These are phyloP conservation scores for Ornithoptera priamus DNA, from an alignment of 2,888 invertebrate species.

Conservation along the genomic window DNA sequence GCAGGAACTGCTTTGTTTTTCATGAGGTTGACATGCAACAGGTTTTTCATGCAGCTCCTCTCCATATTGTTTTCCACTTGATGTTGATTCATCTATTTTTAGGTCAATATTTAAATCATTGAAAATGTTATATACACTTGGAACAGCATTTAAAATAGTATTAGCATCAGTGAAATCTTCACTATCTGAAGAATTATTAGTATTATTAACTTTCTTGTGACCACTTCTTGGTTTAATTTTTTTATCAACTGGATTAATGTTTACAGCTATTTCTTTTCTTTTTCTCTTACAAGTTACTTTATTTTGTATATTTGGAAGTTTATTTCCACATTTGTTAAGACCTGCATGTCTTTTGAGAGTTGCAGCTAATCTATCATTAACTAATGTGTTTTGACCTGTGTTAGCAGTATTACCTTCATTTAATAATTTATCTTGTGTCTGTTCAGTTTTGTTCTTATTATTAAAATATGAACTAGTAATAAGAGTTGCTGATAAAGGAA, in stretches of 20 bases:
- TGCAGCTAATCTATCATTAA: slow-evolving; percentile 54
- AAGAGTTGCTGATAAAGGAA: slow-evolving; percentile 61
- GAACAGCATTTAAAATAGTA: slow-evolving; percentile 58
- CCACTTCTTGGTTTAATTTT: slow-evolving; percentile 39
- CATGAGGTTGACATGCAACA: slow-evolving; percentile 3
- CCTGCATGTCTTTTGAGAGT: slow-evolving; percentile 67
- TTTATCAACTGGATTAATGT: slow-evolving; percentile 42
- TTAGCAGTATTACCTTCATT: slow-evolving; percentile 35
- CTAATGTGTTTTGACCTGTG: slow-evolving; percentile 36
- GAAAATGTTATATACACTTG: slow-evolving; percentile 72
- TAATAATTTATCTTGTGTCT: slow-evolving; percentile 26
- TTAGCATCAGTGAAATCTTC: slow-evolving; percentile 37
- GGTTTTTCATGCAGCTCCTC: slow-evolving; percentile 5
- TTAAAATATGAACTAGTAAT: slow-evolving; percentile 75
- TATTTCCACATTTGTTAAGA: slow-evolving; percentile 54
- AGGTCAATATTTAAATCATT: slow-evolving; percentile 62
- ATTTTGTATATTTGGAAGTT: slow-evolving; percentile 44
- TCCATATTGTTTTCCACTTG: background rate
- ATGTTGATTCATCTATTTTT: slow-evolving; percentile 33
- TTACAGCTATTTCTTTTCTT: slow-evolving; percentile 53
- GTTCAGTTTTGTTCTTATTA: slow-evolving; percentile 37
- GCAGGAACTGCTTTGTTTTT: slow-evolving; percentile 28
- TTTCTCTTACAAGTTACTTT: slow-evolving; percentile 47
- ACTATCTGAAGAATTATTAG: slow-evolving; percentile 40
- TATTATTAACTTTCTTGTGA: slow-evolving; percentile 37